These are phyloP conservation scores for Gambusia yucatana DNA, from an alignment of 2,797 vertebrate genomes.

Conservation along the genomic window DNA sequence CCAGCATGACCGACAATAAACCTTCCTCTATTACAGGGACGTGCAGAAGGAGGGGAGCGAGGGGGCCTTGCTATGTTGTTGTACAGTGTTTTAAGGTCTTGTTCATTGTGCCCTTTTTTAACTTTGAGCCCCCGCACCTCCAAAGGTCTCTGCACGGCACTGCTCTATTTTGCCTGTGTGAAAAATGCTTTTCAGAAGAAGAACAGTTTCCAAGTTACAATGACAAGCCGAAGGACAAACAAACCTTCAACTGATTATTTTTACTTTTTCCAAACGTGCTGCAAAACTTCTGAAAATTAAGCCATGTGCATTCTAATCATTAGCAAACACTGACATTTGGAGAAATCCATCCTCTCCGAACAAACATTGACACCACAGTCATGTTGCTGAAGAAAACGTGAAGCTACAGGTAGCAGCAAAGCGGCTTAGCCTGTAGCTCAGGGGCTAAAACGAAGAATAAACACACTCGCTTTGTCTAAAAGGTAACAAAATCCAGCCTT, in stretches of 20 bases:
- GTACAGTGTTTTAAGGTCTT: too few species aligned
- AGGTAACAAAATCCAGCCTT: background rate
- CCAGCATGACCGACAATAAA: background rate
- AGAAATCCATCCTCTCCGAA: background rate
- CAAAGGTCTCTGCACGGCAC: too few species aligned
- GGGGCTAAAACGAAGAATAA: background rate
- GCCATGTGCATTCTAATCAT: background rate
- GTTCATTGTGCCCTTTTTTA: too few species aligned
- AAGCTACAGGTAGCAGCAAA: background rate
- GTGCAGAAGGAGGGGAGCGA: too few species aligned
- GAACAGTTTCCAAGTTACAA: background rate
- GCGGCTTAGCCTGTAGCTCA: background rate
- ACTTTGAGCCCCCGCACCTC: too few species aligned
- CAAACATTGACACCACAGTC: background rate
- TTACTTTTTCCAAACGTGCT: constrained; percentile 1
- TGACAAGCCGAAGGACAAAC: background rate
- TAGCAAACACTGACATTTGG: background rate
- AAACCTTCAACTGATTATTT: constrained; percentile 2
- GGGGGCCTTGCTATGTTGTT: too few species aligned
- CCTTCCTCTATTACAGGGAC: background rate
- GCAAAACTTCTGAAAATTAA: constrained; percentile 9
- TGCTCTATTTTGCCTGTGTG: background rate
- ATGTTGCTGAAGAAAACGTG: background rate
- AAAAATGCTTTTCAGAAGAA: background rate
- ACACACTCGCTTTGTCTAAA: background rate